phyloP scores from a whole-genome alignment of 1,140 invertebrate genomes.

The Lutraria rhynchaena region DNA sequence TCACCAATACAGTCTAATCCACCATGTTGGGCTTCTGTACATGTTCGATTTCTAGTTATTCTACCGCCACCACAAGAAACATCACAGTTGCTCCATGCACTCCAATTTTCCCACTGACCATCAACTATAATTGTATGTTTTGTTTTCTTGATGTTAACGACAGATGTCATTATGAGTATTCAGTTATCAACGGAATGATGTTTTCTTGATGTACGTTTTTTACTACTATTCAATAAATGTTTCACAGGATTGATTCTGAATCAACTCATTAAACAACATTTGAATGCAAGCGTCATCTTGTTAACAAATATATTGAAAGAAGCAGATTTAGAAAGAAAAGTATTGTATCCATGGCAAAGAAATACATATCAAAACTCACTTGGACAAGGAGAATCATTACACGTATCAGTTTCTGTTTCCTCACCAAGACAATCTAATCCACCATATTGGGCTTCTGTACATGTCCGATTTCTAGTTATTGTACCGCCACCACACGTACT shows the following conservation, averaged over 20 bases:
- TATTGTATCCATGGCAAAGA: too few relatives aligned
- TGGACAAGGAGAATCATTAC: slow-evolving; percentile 58
- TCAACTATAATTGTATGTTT: slow-evolving; percentile 48
- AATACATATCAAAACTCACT: too few relatives aligned
- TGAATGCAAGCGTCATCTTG: too few relatives aligned
- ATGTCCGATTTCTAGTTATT: slow-evolving; percentile 26
- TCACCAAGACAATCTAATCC: slow-evolving; percentile 55
- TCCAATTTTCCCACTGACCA: slow-evolving; percentile 63
- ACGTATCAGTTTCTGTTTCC: slow-evolving; percentile 17
- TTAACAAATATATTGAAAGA: too few relatives aligned
- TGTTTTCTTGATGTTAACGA: too few relatives aligned
- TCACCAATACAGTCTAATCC: slow-evolving; percentile 58
- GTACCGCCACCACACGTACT: slow-evolving; percentile 41
- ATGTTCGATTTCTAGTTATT: slow-evolving; percentile 45
- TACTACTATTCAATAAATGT: too few relatives aligned
- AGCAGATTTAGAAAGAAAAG: too few relatives aligned
- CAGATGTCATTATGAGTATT: too few relatives aligned
- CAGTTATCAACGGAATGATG: too few relatives aligned
- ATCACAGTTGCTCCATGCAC: slow-evolving; percentile 37
- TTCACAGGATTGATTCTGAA: too few relatives aligned
- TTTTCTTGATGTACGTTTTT: too few relatives aligned
- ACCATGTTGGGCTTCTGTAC: slow-evolving; percentile 49
- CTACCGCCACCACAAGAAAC: slow-evolving; percentile 61
- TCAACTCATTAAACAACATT: too few relatives aligned
- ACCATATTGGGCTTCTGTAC: slow-evolving; percentile 52